phyloP scores from a whole-genome alignment of 1,140 invertebrate genomes.

The Gonioctena quinquepunctata region DNA sequence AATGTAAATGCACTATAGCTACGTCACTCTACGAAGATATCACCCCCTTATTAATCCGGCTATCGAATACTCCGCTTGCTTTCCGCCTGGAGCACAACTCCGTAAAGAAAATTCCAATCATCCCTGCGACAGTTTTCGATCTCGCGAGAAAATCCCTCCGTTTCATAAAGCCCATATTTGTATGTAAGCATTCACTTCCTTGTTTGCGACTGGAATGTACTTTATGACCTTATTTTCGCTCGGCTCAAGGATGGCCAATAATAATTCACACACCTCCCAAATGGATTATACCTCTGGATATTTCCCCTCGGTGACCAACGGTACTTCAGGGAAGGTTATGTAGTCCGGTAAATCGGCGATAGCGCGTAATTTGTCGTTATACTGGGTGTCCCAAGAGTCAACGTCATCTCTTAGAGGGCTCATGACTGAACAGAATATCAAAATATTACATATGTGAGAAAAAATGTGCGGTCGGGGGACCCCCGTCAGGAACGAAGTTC shows the following conservation, averaged over 20 bases:
- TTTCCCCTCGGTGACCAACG: conserved; percentile 22
- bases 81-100: too few species aligned
- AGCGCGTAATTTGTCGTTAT: too few species aligned
- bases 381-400: too few species aligned
- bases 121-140: neutral
- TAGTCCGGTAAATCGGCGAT: neutral
- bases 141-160: neutral
- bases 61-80: too few species aligned
- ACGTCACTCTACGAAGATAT: too few species aligned
- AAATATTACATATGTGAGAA: too few species aligned
- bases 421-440: too few species aligned
- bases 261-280: conserved; percentile 26
- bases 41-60: too few species aligned
- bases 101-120: neutral
- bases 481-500: too few species aligned
- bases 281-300: conserved; percentile 28
- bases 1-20: too few species aligned
- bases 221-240: conserved; percentile 14
- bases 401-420: too few species aligned
- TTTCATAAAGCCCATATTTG: neutral
- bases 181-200: neutral
- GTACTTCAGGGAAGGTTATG: neutral
- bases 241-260: conserved; percentile 24
- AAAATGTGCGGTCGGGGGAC: too few species aligned
- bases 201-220: neutral